Evolutionary conservation across 2,113 vertebrate species (phyloP).

Genomic region (Crotalus horridus): DNA sequence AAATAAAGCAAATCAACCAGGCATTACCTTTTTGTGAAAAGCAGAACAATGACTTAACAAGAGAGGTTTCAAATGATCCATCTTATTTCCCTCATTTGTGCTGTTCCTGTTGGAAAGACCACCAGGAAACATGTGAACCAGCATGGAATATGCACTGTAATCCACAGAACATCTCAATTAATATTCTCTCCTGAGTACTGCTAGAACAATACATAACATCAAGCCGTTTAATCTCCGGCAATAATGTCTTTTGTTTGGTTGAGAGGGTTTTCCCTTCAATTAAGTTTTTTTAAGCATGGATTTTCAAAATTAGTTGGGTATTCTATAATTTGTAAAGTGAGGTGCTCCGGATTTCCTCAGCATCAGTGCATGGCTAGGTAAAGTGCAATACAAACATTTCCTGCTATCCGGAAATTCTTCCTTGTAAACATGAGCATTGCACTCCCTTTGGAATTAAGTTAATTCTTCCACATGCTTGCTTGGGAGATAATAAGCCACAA

Average conservation of each 20-base stretch:
- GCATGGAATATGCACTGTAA: constrained; percentile 82
- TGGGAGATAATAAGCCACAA: constrained; percentile 8
- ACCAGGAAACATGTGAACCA: constrained; percentile 89
- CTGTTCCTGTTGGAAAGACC: constrained; percentile 87
- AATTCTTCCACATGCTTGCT: constrained; percentile 36
- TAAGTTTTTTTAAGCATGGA: constrained; percentile 68
- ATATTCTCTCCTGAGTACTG: constrained; percentile 76
- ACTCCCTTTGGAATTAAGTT: constrained; percentile 30
- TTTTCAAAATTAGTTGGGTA: constrained; percentile 75
- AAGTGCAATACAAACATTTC: constrained; percentile 41
- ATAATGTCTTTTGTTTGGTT: constrained; percentile 78
- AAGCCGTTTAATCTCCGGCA: constrained; percentile 94
- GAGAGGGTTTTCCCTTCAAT: constrained; percentile 71
- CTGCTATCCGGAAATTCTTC: constrained; percentile 35
- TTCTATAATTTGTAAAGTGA: constrained; percentile 50
- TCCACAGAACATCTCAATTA: constrained; percentile 89
- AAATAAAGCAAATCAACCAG: constrained; percentile 94
- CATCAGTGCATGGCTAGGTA: constrained; percentile 47
- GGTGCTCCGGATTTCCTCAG: constrained; percentile 56
- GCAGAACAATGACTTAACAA: constrained; percentile 88
- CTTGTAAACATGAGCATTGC: constrained; percentile 30
- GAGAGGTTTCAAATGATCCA: constrained; percentile 85
- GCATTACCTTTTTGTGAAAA: constrained; percentile 92
- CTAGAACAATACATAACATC: constrained; percentile 89
- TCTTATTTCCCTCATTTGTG: constrained; percentile 80